These are phyloP conservation scores for Pseudomugil gertrudae DNA, from an alignment of 2,797 vertebrate genomes.

Conservation along the genomic window DNA sequence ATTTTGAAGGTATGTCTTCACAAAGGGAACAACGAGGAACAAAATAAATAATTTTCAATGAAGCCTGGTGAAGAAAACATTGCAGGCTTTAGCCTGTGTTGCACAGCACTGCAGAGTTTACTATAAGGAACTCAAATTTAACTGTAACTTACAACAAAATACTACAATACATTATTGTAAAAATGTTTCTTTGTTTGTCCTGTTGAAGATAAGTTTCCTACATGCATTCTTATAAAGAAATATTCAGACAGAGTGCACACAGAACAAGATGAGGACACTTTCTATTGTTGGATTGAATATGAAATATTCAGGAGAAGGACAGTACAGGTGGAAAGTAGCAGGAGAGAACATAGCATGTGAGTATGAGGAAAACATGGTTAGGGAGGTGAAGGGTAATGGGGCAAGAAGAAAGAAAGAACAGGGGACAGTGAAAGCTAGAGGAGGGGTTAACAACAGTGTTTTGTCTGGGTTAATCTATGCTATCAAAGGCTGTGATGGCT, in stretches of 20 bases:
- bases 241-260: conserved; percentile 3
- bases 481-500: conserved; percentile 47
- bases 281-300: conserved; percentile 8
- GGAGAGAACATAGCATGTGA: background rate
- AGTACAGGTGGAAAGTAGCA: conserved; percentile 6
- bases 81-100: background rate
- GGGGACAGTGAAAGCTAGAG: background rate
- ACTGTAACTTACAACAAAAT: background rate
- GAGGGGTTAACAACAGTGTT: conserved; percentile 36
- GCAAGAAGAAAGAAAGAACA: conserved; percentile 15
- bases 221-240: conserved; percentile 41
- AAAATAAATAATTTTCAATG: no score
- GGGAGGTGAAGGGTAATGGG: conserved; percentile 15
- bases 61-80: no score
- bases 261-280: conserved; percentile 11
- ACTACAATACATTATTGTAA: background rate
- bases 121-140: background rate
- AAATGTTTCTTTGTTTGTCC: background rate
- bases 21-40: no score
- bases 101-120: background rate
- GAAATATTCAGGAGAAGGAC: conserved; percentile 3
- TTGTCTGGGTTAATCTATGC: conserved; percentile 52
- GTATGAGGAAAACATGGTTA: conserved; percentile 1
- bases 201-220: conserved; percentile 3
- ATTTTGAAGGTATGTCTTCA: no score